A percentile compares a stretch with the other conserved stretches of the same genome.
These are phyloP conservation scores for Zapus hudsonius DNA, from an alignment of 2,113 vertebrate species.

Conservation along the genomic window DNA sequence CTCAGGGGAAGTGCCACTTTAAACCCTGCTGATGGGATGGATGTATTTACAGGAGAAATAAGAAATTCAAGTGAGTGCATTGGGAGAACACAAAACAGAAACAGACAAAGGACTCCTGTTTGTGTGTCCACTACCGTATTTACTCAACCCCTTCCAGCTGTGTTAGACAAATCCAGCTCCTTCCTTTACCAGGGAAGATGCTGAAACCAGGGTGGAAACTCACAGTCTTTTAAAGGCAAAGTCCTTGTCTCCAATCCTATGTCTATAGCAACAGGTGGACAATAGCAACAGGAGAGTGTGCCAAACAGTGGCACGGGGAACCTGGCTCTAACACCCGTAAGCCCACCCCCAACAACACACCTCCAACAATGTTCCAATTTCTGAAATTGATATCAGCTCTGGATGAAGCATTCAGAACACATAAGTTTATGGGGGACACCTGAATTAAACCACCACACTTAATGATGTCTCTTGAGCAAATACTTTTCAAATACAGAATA, in stretches of 20 bases:
- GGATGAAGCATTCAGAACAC: too few relatives aligned
- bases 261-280: neutral
- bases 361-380: too few relatives aligned
- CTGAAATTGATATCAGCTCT: too few relatives aligned
- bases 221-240: neutral
- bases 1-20: constrained; percentile 44
- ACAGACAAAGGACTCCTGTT: neutral
- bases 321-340: too few relatives aligned
- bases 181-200: neutral
- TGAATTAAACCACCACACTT: too few relatives aligned
- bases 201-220: neutral
- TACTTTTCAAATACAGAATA: neutral
- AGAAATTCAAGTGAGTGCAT: neutral
- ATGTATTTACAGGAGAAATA: neutral
- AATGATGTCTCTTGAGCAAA: neutral
- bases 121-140: neutral
- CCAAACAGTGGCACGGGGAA: too few relatives aligned
- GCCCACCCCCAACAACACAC: too few relatives aligned
- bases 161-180: neutral
- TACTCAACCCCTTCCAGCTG: neutral
- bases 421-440: too few relatives aligned
- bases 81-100: neutral
- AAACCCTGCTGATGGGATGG: constrained; percentile 29
- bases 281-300: too few relatives aligned
- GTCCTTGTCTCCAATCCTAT: neutral